Percentiles rank a stretch among this genome's conserved stretches.
Conservation (phyloP, 1,140 invertebrate species). For the Wasmannia auropunctata region DNA sequence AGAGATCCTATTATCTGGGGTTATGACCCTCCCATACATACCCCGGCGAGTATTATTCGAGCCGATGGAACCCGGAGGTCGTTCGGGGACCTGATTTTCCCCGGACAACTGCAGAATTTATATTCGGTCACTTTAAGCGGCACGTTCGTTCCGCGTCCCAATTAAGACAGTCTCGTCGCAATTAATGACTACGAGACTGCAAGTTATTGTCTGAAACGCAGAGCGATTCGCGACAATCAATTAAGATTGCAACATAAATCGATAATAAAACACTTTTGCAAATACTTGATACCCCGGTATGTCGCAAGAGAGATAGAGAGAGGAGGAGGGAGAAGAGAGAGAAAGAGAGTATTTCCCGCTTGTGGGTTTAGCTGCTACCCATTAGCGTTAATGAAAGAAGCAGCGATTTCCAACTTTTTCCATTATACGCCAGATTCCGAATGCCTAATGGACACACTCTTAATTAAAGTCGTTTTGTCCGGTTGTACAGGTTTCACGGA, state of each 20-base stretch:
- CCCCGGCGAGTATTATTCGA: conserved; percentile 30
- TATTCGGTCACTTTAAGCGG: conserved; percentile 53
- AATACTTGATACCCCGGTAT: conserved; percentile 48
- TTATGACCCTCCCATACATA: conserved; percentile 14
- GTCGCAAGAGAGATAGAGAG: not conserved
- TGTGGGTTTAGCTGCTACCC: conserved; percentile 50
- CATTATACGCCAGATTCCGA: conserved; percentile 51
- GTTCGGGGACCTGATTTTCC: conserved; percentile 36
- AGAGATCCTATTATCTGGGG: conserved; percentile 50
- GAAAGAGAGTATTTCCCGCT: conserved; percentile 28
- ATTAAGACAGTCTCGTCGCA: conserved; percentile 56
- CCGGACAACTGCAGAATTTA: conserved; percentile 50
- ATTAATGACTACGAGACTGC: conserved; percentile 31
- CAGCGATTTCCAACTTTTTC: conserved; percentile 62
- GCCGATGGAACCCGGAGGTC: conserved; percentile 26
- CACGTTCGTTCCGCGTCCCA: conserved; percentile 45
- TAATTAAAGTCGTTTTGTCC: conserved; percentile 63
- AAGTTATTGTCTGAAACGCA: not conserved
- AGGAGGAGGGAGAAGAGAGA: too few species aligned
- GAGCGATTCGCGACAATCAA: not conserved
- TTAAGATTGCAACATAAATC: conserved; percentile 40
- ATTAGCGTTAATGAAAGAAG: conserved; percentile 71
- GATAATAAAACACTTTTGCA: conserved; percentile 40
- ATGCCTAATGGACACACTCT: conserved; percentile 65
- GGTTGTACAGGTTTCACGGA: not conserved